Percentiles rank a stretch among this genome's conserved stretches.
Evolutionary conservation across 2,797 vertebrate genomes (phyloP).

Genomic region (Octomys mimax): DNA sequence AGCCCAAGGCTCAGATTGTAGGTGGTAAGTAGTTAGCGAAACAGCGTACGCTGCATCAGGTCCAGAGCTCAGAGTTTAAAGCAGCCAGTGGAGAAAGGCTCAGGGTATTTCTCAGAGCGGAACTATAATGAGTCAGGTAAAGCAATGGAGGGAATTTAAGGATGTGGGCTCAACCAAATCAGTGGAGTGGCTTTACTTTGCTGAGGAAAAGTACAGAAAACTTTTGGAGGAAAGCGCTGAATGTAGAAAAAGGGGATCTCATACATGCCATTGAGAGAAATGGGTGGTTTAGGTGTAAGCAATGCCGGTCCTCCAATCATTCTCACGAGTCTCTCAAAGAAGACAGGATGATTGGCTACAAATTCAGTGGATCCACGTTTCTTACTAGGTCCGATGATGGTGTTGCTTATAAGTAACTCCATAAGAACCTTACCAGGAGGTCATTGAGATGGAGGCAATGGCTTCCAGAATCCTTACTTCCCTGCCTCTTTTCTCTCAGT

Average conservation of each 20-base stretch:
- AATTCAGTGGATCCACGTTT: not conserved
- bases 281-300: fast-evolving
- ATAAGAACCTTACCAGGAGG: fast-evolving
- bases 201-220: not conserved
- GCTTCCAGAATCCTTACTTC: not conserved
- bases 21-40: conserved; percentile 66
- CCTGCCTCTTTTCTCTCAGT: fast-evolving
- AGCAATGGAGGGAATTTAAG: conserved; percentile 60
- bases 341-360: not conserved
- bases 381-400: not conserved
- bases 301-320: not conserved
- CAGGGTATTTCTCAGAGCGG: conserved; percentile 80
- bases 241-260: not conserved
- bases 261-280: not conserved
- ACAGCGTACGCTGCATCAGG: conserved; percentile 70
- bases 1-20: conserved; percentile 35
- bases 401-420: not conserved
- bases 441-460: not conserved
- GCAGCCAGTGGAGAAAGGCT: conserved; percentile 78
- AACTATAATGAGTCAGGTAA: conserved; percentile 81
- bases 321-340: not conserved
- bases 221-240: not conserved
- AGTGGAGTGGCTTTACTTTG: not conserved
- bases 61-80: conserved; percentile 80
- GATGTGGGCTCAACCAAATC: conserved; percentile 41